Base-by-base conservation (phyloP, 2,888 invertebrate genomes). In the Labia minor region DNA sequence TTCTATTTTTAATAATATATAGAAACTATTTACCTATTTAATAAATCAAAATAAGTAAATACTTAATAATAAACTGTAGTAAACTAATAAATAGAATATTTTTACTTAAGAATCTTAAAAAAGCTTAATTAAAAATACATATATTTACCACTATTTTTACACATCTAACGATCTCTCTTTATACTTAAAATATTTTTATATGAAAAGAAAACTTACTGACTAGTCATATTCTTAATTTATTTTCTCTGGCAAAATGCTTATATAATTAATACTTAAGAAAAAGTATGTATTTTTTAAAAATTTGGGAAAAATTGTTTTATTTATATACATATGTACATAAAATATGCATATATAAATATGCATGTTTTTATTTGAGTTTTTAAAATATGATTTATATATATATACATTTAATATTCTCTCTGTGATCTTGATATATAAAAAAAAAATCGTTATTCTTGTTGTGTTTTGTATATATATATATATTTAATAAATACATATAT, bases 111-210 rank as follows among this genome's bases (percentile, higher is more conserved):
- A 26, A 26, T 26, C 26, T 26, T 26, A 26, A 26, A 26, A 26
- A 26, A 26, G 26, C 26, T 26, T 26, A 26, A 26, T 26, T 26
- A 26, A 26, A 26, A 26, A 14, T 14, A 49, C 14, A 14, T 49
- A n/a, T 49, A 49, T 49, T n/a, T 49, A 49, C 14, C 49, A 49
- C 49, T 49, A 49, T 49, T 49, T 49, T 49, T 49, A 49, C 49
- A 11, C 49, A 3, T 16, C n/a, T 49, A 49, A 49, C 49, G 49
- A 49, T 49, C 49, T 49, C 49, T 49, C 49, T 49, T 49, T 16
- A 49, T 49, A 49, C 49, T 49, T 49, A 49, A 49, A 49, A n/a
- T 8, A 8, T 10, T 49, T 49, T 49, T n/a, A 26, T 26, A 26
- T 6, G 3, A 49, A 49, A 14, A 49, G 8, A 26, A 4, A 49